Evolutionary conservation across 1,140 invertebrate species (phyloP), one percentile per base, ranked within the genome.

Genomic region (Rhagoletis zephyria): DNA sequence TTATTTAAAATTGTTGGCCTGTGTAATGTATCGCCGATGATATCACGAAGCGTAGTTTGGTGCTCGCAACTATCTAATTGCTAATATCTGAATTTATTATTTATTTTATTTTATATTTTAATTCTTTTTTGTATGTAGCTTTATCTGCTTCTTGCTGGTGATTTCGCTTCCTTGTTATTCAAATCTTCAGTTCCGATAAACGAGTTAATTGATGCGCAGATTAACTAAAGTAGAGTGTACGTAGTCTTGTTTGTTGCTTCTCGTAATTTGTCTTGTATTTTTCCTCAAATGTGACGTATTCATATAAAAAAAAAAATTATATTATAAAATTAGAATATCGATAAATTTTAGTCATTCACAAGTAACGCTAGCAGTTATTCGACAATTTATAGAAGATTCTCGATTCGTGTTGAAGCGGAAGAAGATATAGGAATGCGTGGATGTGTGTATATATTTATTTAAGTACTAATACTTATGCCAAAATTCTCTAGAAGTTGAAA

Each of bases 101-200:
- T 48, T 42, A n/a, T 6, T 48, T 42, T 42, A 12, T 70, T 42
- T 30, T 30, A 4, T 5, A 7, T 77, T 51, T 51, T 67, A 4
- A 48, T 74, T 74, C 40, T 74, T 74, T 48, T 48, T 74, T 42
- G 30, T 30, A 30, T 74, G 42, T 74, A 56, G n/a, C 56, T 81
- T 81, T 59, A 81, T 56, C 16, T 81, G 48, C 48, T 56, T 81
- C 48, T 56, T 56, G 6, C 30, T 56, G 16, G 4, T 19, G 16
- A 56, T 81, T 81, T 56, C 48, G 45, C 74, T 81, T 81, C 74
- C 74, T 81, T n/a, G n/a, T 56, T 81, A 19, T 19, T 81, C 12
- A 63, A 4, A 14, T 0, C 16, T 63, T 63, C 19, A 56, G 74
- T 81, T 81, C 74, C 74, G 74, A 81, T 81, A 81, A 81, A 19